Percentiles rank a stretch among this genome's conserved stretches.
These are phyloP conservation scores for Pseudomyrmex cubaensis DNA, from an alignment of 1,140 invertebrate genomes.

Conservation along the genomic window DNA sequence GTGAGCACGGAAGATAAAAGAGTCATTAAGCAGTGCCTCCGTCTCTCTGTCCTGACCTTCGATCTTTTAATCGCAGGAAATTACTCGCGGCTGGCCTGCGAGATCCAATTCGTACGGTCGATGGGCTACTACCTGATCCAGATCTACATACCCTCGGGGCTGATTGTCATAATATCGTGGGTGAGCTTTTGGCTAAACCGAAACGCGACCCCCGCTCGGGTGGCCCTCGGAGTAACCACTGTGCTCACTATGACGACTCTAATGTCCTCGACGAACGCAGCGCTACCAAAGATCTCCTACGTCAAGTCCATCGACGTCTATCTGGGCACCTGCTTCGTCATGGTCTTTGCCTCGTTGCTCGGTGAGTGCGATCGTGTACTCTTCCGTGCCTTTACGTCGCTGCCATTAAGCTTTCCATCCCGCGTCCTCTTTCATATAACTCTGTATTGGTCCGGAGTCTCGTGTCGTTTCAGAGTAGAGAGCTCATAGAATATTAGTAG, in stretches of 20 bases:
- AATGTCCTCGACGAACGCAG: conserved; percentile 99
- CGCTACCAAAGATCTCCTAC: conserved; percentile 99
- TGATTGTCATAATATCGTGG: conserved; percentile 99
- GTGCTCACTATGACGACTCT: conserved; percentile 99
- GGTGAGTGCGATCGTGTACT: conserved; percentile 88
- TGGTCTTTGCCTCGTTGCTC: conserved; percentile 97
- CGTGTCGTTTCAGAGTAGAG: conserved; percentile 42
- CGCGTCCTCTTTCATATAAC: conserved; percentile 36
- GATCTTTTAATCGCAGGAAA: conserved; percentile 90
- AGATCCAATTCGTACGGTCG: conserved; percentile 98
- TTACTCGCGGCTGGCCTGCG: conserved; percentile 98
- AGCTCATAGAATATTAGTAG: conserved; percentile 58
- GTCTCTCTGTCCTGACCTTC: conserved; percentile 74
- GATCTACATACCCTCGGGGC: conserved; percentile 99
- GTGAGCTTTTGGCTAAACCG: conserved; percentile 98
- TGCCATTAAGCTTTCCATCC: conserved; percentile 58
- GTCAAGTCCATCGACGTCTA: conserved; percentile 99
- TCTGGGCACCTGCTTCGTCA: conserved; percentile 98
- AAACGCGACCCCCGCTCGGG: conserved; percentile 98
- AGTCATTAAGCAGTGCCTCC: conserved; percentile 73
- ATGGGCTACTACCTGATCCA: conserved; percentile 99
- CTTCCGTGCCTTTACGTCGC: conserved; percentile 55
- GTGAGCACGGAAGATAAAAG: conserved; percentile 58
- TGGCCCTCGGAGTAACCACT: conserved; percentile 98
- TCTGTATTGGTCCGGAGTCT: conserved; percentile 54